phyloP scores from a whole-genome alignment of 2,888 invertebrate genomes.

The Prenolepis imparis region DNA sequence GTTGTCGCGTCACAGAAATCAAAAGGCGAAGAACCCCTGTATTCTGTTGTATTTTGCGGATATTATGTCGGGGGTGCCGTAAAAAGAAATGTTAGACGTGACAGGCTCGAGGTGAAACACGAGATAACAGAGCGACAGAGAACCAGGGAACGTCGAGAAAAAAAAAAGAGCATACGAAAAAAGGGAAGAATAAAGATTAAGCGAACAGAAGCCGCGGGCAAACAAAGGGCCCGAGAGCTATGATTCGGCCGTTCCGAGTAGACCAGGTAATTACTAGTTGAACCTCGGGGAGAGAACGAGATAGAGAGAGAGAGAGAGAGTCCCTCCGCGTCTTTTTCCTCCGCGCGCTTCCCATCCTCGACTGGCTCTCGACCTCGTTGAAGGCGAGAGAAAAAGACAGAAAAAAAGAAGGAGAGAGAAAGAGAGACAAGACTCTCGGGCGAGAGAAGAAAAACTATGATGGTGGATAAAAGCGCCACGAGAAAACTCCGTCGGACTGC shows the following conservation, averaged over 20 bases:
- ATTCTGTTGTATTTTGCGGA: conserved; percentile 14
- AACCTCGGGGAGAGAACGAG: conserved; percentile 58
- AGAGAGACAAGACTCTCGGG: not conserved
- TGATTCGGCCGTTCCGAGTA: conserved; percentile 76
- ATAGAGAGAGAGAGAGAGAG: not conserved
- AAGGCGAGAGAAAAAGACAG: conserved; percentile 59
- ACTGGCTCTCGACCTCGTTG: conserved; percentile 57
- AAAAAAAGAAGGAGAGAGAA: not conserved
- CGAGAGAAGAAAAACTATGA: conserved; percentile 59
- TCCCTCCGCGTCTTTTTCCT: conserved; percentile 60
- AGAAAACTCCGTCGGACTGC: conserved; percentile 72
- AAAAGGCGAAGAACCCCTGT: conserved; percentile 36
- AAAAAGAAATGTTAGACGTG: conserved; percentile 46
- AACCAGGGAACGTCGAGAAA: conserved; percentile 12
- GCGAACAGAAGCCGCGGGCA: conserved; percentile 66
- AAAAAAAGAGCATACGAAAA: conserved; percentile 54
- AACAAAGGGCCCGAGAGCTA: conserved; percentile 74
- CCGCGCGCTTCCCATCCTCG: conserved; percentile 56
- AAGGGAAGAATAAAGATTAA: conserved; percentile 70
- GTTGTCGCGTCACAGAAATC: conserved; percentile 22
- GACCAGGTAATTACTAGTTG: conserved; percentile 80
- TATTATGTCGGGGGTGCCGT: not conserved
- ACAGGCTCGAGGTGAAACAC: conserved; percentile 57
- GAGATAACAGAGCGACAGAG: conserved; percentile 61
- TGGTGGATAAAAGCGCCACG: conserved; percentile 73